Evolutionary conservation across 2,113 vertebrate genomes (phyloP).

Genomic region (Corydoras sp.): DNA sequence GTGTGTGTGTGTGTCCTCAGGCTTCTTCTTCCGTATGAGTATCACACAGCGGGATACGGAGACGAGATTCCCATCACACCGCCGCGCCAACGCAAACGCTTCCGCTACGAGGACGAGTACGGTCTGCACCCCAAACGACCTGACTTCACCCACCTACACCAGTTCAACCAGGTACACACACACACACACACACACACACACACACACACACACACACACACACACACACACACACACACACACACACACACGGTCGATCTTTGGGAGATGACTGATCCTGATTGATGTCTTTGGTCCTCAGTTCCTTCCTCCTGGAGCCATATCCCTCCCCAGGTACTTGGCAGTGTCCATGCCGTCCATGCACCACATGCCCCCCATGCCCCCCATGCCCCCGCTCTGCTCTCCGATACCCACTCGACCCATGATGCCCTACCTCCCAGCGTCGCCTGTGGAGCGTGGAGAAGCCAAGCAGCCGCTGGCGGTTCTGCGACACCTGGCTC

Average conservation of each 20-base stretch:
- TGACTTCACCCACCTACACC: conserved; percentile 12
- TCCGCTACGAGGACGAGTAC: conserved; percentile 39
- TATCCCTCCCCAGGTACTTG: conserved; percentile 38
- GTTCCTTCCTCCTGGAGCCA: conserved; percentile 31
- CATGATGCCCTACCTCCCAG: neutral
- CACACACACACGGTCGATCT: neutral
- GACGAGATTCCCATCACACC: conserved; percentile 42
- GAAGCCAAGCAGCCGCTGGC: conserved; percentile 46
- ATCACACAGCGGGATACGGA: conserved; percentile 55
- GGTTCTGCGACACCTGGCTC: conserved; percentile 55
- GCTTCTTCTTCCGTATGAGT: conserved; percentile 65
- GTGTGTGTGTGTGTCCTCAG: conserved; percentile 40
- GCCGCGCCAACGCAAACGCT: conserved; percentile 46
- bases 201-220: neutral
- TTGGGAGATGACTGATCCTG: neutral
- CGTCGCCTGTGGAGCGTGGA: conserved; percentile 12
- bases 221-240: neutral
- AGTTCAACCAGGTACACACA: conserved; percentile 43
- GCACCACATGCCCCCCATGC: neutral
- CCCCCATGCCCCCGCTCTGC: neutral
- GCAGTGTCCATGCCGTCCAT: conserved; percentile 18
- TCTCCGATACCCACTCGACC: conserved; percentile 8
- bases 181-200: neutral
- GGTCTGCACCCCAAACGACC: conserved; percentile 45
- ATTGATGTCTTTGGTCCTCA: neutral